Evolutionary conservation across 1,140 invertebrate species (phyloP).

Genomic region (Magallana ariakensis): DNA sequence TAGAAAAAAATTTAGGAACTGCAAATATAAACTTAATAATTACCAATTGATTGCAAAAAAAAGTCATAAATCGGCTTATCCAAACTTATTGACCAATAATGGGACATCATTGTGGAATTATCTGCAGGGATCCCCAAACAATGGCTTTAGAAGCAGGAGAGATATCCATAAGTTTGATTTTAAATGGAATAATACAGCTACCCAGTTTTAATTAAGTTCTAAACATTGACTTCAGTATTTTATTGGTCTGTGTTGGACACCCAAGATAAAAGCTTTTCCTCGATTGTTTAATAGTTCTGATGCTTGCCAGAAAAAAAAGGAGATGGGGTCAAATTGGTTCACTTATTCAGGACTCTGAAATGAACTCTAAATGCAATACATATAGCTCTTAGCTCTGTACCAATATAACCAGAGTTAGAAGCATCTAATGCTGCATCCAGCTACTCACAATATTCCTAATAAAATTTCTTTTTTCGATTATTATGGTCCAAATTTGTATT

Average conservation of each 20-base stretch:
- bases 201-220: constrained; percentile 33
- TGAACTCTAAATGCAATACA: constrained; percentile 30
- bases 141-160: not conserved
- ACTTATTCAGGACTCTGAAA: not conserved
- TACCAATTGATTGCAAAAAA: constrained; percentile 2
- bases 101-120: not conserved
- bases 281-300: constrained; percentile 24
- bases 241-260: not conserved
- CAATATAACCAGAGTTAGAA: not conserved
- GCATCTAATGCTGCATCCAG: not conserved
- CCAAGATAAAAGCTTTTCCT: constrained; percentile 25
- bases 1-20: not conserved
- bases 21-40: constrained; percentile 5
- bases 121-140: not conserved
- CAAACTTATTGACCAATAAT: constrained; percentile 28
- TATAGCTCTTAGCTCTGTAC: not conserved
- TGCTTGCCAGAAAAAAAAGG: not conserved
- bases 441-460: constrained; percentile 21
- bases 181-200: constrained; percentile 12
- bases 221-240: not conserved
- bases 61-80: constrained; percentile 30
- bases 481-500: constrained; percentile 31
- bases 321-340: constrained; percentile 23
- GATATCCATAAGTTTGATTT: not conserved
- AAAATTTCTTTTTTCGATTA: constrained; percentile 19